phyloP scores from a whole-genome alignment of 1,140 invertebrate species.

The Ceratosolen solmsi region DNA sequence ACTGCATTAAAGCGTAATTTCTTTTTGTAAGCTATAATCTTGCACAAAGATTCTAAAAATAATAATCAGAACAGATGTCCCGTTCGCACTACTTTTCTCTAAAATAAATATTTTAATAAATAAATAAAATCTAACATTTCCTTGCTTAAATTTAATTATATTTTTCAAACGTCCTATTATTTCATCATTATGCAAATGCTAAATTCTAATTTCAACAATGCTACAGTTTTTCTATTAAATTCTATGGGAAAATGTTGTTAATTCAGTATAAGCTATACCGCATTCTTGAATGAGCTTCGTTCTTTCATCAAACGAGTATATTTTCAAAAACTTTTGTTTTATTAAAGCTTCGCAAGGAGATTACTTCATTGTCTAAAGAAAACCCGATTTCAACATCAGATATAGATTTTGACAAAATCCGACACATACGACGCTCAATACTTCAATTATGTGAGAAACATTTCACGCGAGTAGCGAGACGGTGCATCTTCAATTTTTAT shows the following conservation, averaged over 20 bases:
- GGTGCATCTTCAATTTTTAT: constrained; percentile 29
- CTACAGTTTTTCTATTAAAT: constrained; percentile 25
- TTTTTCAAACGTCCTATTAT: constrained; percentile 27
- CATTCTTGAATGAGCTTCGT: constrained; percentile 35
- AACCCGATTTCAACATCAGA: constrained; percentile 46
- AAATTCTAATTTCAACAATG: constrained; percentile 49
- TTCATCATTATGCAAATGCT: constrained; percentile 31
- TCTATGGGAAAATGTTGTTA: constrained; percentile 28
- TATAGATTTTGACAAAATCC: background rate
- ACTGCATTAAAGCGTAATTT: too few relatives aligned
- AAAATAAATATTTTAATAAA: constrained; percentile 11
- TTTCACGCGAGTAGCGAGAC: constrained; percentile 1
- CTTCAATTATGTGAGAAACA: background rate
- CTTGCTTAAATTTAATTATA: constrained; percentile 19
- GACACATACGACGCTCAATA: too few relatives aligned
- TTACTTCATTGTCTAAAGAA: constrained; percentile 55
- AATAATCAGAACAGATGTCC: constrained; percentile 35
- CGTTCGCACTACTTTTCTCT: background rate
- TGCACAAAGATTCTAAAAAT: too few relatives aligned
- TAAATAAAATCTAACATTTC: constrained; percentile 42
- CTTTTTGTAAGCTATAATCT: too few relatives aligned
- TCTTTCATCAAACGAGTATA: constrained; percentile 23
- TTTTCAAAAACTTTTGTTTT: constrained; percentile 30
- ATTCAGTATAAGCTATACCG: constrained; percentile 45
- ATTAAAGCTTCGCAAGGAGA: background rate